A percentile compares a stretch with the other conserved stretches of the same genome.
Evolutionary conservation across 2,888 invertebrate genomes (phyloP).

Genomic region (Apodemia mormo): DNA sequence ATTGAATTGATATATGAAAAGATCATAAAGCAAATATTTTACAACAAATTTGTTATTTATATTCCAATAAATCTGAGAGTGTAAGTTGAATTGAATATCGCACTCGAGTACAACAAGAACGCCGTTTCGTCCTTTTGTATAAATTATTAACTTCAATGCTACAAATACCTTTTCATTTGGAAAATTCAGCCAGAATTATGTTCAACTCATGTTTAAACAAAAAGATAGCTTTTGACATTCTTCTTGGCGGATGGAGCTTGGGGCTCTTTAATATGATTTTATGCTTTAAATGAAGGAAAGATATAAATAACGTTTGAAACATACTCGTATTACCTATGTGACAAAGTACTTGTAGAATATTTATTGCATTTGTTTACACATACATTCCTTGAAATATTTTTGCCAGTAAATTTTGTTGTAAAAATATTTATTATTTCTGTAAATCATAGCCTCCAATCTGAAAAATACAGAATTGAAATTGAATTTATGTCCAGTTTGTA

Average conservation of each 20-base stretch:
- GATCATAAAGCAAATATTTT: not conserved
- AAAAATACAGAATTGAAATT: too few species aligned
- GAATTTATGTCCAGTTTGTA: too few species aligned
- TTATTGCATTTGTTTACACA: too few species aligned
- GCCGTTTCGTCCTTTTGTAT: not conserved
- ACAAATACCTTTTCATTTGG: slow-evolving; percentile 5
- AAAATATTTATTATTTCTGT: too few species aligned
- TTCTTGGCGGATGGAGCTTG: not conserved
- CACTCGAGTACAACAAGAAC: not conserved
- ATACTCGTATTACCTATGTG: too few species aligned
- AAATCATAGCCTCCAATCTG: too few species aligned
- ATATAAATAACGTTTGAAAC: not conserved
- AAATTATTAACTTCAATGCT: slow-evolving; percentile 5
- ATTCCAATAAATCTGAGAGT: not conserved
- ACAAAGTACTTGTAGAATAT: too few species aligned
- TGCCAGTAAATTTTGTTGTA: too few species aligned
- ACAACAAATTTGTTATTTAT: not conserved
- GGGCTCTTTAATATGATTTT: not conserved
- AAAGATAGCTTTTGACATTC: slow-evolving; percentile 6
- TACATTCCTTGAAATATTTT: too few species aligned
- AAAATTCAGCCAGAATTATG: slow-evolving; percentile 4
- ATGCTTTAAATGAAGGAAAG: not conserved
- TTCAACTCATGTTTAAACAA: not conserved
- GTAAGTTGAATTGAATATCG: slow-evolving; percentile 3
- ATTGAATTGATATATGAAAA: too few species aligned